Evolutionary conservation across 2,888 invertebrate genomes (phyloP), one percentile per base, ranked within the genome.

Genomic region (Rhagophthalmus giganteus): DNA sequence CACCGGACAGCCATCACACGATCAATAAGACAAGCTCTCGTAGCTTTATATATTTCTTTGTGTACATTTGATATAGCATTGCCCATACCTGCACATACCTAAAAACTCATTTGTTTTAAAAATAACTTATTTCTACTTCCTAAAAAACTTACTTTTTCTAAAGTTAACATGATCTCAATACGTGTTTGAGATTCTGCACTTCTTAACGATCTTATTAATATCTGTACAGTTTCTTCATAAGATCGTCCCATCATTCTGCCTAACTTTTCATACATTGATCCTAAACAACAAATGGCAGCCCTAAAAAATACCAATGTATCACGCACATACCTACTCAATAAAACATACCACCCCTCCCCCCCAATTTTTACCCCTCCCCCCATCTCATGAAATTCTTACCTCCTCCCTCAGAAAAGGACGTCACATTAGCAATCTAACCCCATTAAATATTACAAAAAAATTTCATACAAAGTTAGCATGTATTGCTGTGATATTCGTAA

Each of bases 161-260:
- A 78, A 0, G 98, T 97, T 55, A 89, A 82, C 93, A 99, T 95
- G 51, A 97, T 96, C 79, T 99, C 98, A 61, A 94, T 89, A 58
- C 98, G 82, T 1, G 92, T 91, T 74, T 96, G 97, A 0, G 97
- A 97, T 79, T 96, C 96, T 0, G 93, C 94, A 75, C 89, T 96
- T 67, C 92, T 86, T 50, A 99, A 77, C 1, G 93, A 93, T 65
- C 92, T 88, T 46, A 94, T 85, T 13, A 99, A 79, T 40, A 96
- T 89, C 62, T 90, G 87, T 16, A 98, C 92, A 0, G 98, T 98
- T 70, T 99, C 99, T 73, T 99, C 98, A 70, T 96, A 99, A 0
- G 96, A 94, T 56, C 98, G 81, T 0, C 98, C 99, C 88, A 97
- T 98, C 95, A 99, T 96, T 57, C 99, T 81, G 1, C 99, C 98